Base-by-base conservation (phyloP, 2,113 vertebrate genomes). In the Bubo scandiacus region DNA sequence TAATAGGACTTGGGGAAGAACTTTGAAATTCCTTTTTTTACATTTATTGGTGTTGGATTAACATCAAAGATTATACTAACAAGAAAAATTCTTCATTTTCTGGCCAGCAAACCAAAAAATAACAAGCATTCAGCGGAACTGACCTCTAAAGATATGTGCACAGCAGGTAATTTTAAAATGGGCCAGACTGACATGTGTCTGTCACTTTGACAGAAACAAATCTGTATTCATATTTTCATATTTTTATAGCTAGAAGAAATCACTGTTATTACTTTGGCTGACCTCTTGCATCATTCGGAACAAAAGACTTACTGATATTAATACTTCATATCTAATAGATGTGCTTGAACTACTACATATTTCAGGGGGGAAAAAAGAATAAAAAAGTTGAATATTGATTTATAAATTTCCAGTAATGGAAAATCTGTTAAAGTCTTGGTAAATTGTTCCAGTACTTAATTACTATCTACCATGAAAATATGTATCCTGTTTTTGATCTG, bases 311-410 rank as follows among this genome's bases (percentile, higher is more conserved):
- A 40, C 21, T 40, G 16, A 70, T 75, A 47, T 42, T 14, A 65
- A 36, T 27, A 25, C 29, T 71, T 82, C 40, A 65, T 25, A 32
- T 27, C 10, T 77, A 66, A 61, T 15, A 72, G 22, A 34, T 38
- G 6, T 36, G 8, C 23, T 34, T 55, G n/a, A 71, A 66, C 25
- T 63, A 45, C 19, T 29, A 12, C 5, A 10, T 10, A 5, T 42
- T 67, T 67, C 4, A 13, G 21, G 13, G 2, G 5, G 6, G 4
- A 38, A 38, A 30, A 6, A 6, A 3, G 32, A 49, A 29, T 2
- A 26, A 6, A 16, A 36, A 23, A 57, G 3, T 21, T 42, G 6
- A 61, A 57, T 91, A 61, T 17, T 45, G 14, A 72, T 73, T 67
- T 57, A 42, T 38, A 45, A 55, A 67, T 43, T 87, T 82, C 19